Evolutionary conservation across 2,113 vertebrate genomes (phyloP).

Genomic region (Rhineura floridana): DNA sequence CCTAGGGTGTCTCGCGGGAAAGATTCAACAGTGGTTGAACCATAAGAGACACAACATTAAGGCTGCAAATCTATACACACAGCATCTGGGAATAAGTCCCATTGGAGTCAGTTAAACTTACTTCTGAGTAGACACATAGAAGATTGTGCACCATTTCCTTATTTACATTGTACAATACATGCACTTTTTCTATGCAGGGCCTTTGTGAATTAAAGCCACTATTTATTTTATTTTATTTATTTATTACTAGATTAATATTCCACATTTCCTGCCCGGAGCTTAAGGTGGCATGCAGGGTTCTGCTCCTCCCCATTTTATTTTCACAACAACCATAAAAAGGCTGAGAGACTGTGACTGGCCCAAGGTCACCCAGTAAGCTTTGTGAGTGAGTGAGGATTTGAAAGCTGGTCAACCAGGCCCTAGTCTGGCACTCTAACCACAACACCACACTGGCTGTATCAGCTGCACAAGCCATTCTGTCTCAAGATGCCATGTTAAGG

Average conservation of each 20-base stretch:
- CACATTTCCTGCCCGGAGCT: no score
- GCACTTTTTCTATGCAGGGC: background rate
- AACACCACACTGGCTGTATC: no score
- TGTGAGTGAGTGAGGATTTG: no score
- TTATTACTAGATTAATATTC: no score
- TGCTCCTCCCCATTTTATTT: no score
- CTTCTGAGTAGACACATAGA: background rate
- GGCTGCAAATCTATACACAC: background rate
- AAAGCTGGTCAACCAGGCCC: no score
- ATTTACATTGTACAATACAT: background rate
- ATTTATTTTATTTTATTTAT: no score
- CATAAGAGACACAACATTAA: background rate
- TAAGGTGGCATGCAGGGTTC: no score
- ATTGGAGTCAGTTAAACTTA: background rate
- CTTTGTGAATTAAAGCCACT: background rate
- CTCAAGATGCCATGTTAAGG: background rate
- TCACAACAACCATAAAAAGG: no score
- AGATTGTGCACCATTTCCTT: background rate
- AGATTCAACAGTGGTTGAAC: slow-evolving; percentile 21
- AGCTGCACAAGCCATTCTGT: background rate
- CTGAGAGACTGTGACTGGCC: no score
- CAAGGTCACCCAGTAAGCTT: no score
- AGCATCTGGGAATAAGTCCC: background rate
- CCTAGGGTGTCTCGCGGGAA: slow-evolving; percentile 32
- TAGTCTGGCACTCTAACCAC: no score